Base-by-base conservation (phyloP, 2,888 invertebrate species). In the Erebia epiphron region DNA sequence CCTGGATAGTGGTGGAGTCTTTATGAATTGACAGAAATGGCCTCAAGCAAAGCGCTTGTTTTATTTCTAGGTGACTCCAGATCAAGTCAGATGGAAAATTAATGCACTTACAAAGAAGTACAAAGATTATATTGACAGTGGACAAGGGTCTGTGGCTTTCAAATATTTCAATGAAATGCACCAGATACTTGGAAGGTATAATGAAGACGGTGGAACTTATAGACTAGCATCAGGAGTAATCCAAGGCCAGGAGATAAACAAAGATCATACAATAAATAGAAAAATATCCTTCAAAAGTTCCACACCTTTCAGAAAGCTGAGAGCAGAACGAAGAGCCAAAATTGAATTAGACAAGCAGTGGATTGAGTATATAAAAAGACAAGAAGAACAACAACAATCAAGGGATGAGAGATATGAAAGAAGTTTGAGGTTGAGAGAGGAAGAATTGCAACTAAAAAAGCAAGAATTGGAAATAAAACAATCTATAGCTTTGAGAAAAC, bases 111-210 rank as follows among this genome's bases (percentile, higher is more conserved):
- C 88, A 72, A 89, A 89, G 77, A 88, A 87, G 75, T 89, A 89
- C 68, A 88, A 86, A 78, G 88, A 89, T 70, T 86, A 88, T 62
- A 79, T 87, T 75, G 88, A 88, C 67, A 88, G 80, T 81, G 87
- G 88, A 21, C 87, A 87, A 77, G 83, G 82, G 0, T 75, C 82
- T 67, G 73, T 79, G 68, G 79, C 80, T 70, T 88, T 88, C 70
- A 88, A 88, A 76, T 89, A 86, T 79, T 89, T 86, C 72, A 87
- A 88, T 86, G 88, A 88, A 80, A 88, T 89, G 88, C 86, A 89
- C 72, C 88, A 89, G 80, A 88, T 89, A 68, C 77, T 88, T 52
- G 88, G 88, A 9, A 77, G 79, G 41, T 84, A 84, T 67, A 81
- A 79, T 78, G 84, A 86, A 70, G 83, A 82, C 57, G 81, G 78